Base-by-base conservation (phyloP, 2,113 vertebrate species). In the Lepisosteus oculatus region DNA sequence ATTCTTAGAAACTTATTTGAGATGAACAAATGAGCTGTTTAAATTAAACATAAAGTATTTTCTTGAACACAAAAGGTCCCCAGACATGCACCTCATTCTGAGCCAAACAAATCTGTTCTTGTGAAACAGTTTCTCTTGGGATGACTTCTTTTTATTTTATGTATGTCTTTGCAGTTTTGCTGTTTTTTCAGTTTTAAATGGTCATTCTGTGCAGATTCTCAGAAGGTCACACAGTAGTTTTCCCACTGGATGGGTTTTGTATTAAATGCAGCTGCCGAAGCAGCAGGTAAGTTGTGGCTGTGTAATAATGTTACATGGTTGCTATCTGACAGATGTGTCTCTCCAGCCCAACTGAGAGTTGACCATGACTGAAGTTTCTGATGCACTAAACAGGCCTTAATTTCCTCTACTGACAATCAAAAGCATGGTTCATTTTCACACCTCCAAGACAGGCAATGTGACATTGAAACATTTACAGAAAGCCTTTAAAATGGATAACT, bases 291-390 rank as follows among this genome's bases (percentile, higher is more conserved):
- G 70, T 72, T 68, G 84, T 70, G 83, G 81, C 78, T 74, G 87
- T 84, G 86, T 72, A 85, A 90, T 83, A 73, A 74, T 75, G 80
- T 89, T 87, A 82, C 85, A 88, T 77, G 77, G 81, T 80, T 84
- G 79, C 80, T 72, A 77, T 87, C 86, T 85, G 78, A 90, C 89
- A 91, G 85, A 94, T 87, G 87, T 79, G 84, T 71, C 83, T 78
- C 55, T n/a, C 47, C 81, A 78, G 78, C 73, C 73, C 78, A 84
- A 61, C 76, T 72, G 78, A 83, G 78, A 74, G 78, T 77, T 81
- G 85, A 86, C 75, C 82, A 88, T 75, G 87, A 85, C 84, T 87
- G 85, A 91, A 88, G 75, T 86, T 85, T 88, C 85, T 86, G 83
- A 92, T 90, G 81, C 83, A 73, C 75, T 81, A 77, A 84, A 87